Conservation (phyloP, 53 echinoderm and acorn worm genomes). For the Echinarachnius parma region DNA sequence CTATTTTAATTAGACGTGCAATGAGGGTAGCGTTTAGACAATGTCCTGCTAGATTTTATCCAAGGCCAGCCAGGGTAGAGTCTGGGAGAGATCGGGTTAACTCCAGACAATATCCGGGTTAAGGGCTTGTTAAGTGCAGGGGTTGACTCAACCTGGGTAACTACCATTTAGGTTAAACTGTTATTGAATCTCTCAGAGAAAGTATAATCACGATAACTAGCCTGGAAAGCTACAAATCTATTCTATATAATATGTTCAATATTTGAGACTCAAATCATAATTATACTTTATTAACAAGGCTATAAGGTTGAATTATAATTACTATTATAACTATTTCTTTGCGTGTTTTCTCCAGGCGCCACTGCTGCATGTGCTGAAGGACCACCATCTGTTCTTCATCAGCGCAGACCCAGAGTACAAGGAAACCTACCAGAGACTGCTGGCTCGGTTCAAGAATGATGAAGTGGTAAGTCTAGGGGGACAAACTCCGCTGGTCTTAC, state of each 20-base stretch:
- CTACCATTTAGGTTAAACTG: not conserved
- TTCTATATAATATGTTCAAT: no score
- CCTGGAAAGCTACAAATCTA: conserved; percentile 9
- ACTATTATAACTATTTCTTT: not conserved
- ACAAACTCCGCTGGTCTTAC: not conserved
- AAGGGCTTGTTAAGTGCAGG: no score
- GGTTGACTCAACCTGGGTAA: no score
- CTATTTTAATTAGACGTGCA: no score
- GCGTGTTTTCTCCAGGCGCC: not conserved
- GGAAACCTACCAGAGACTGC: conserved; percentile 10
- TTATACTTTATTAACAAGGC: no score
- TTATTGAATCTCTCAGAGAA: not conserved
- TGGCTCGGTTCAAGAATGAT: conserved; percentile 22
- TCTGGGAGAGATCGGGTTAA: no score
- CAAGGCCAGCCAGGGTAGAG: no score
- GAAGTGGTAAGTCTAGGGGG: conserved; percentile 10
- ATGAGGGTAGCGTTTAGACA: no score
- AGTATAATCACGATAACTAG: not conserved
- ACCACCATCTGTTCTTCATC: conserved; percentile 27
- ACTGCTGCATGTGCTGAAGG: not conserved
- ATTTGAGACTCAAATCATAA: not conserved
- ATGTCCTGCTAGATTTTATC: no score
- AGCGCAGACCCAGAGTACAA: conserved; percentile 10
- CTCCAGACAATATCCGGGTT: no score
- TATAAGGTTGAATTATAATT: no score